These are phyloP conservation scores for Lophius americanus DNA, from an alignment of 2,797 vertebrate genomes.

Conservation along the genomic window DNA sequence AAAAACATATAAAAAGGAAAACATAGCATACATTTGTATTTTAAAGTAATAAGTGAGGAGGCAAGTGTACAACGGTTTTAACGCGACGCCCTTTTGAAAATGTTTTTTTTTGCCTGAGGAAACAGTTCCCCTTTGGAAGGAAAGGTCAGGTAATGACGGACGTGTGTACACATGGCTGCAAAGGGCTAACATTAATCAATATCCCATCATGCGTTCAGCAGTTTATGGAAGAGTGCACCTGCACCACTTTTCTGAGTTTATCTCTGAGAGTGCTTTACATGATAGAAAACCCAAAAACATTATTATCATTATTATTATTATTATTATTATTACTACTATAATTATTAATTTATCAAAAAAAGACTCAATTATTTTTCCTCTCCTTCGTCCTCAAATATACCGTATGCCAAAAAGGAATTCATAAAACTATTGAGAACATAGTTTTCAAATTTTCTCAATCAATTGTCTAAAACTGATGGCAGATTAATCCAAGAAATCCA, in stretches of 20 bases:
- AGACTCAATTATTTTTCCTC: not conserved
- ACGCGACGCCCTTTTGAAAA: no score
- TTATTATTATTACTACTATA: no score
- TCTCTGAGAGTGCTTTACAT: not conserved
- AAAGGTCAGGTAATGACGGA: slow-evolving; percentile 48
- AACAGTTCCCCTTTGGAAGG: slow-evolving; percentile 12
- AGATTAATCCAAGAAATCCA: slow-evolving; percentile 24
- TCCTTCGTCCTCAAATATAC: not conserved
- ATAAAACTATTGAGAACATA: not conserved
- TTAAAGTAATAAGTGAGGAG: not conserved
- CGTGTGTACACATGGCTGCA: slow-evolving; percentile 33
- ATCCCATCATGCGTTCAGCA: slow-evolving; percentile 30
- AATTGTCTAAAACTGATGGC: slow-evolving; percentile 17
- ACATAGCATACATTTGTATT: not conserved
- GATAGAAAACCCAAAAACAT: not conserved
- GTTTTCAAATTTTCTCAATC: slow-evolving; percentile 9
- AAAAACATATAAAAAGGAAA: no score
- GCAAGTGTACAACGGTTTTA: no score
- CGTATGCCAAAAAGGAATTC: not conserved
- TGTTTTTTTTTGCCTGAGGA: slow-evolving; percentile 8
- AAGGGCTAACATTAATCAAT: slow-evolving; percentile 53
- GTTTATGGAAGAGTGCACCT: not conserved
- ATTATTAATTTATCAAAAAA: slow-evolving; percentile 5
- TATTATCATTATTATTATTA: no score
- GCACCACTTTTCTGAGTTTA: not conserved